These are phyloP conservation scores for Caerostris darwini DNA, from an alignment of 1,140 invertebrate species.

Conservation along the genomic window DNA sequence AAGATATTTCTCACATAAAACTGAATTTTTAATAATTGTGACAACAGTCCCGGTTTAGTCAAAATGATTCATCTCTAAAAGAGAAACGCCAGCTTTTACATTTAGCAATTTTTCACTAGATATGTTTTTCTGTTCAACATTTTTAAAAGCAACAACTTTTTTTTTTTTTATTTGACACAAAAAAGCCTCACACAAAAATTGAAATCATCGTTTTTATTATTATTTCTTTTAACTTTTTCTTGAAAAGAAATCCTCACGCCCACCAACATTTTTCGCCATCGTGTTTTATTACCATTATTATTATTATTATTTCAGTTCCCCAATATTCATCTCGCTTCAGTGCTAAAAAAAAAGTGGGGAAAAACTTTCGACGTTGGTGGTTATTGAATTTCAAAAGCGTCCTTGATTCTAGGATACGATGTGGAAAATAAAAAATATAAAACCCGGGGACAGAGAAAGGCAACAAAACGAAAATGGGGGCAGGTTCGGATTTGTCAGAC, in stretches of 20 bases:
- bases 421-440: not conserved
- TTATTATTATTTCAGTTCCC: not conserved
- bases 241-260: not conserved
- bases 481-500: conserved; percentile 31
- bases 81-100: too few relatives aligned
- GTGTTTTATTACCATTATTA: conserved; percentile 36
- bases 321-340: conserved; percentile 1
- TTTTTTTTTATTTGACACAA: too few relatives aligned
- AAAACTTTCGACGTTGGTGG: conserved; percentile 27
- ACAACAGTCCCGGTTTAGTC: too few relatives aligned
- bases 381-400: conserved; percentile 51
- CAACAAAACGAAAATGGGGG: not conserved
- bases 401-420: not conserved
- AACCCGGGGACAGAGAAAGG: not conserved
- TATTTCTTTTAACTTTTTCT: not conserved
- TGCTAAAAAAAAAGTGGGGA: not conserved
- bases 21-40: too few relatives aligned
- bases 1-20: too few relatives aligned
- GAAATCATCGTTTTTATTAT: not conserved
- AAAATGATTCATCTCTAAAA: too few relatives aligned
- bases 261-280: not conserved
- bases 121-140: too few relatives aligned
- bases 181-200: not conserved
- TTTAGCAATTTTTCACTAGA: too few relatives aligned
- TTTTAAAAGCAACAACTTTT: too few relatives aligned